A percentile compares a stretch with the other conserved stretches of the same genome.
Conservation (phyloP, 2,888 invertebrate genomes). For the Ophion slaviceki region DNA sequence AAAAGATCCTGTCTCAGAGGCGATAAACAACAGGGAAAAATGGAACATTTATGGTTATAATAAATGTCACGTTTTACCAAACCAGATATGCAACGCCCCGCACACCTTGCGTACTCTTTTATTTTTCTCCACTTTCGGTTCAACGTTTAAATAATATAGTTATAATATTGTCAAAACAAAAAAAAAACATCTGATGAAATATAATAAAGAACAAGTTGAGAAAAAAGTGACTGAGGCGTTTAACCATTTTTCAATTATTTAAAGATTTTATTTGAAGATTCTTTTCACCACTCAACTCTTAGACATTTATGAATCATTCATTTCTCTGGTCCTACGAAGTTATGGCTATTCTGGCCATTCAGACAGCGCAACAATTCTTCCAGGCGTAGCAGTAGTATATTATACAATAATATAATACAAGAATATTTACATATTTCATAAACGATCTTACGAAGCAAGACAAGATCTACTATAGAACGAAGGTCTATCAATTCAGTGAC, state of each 20-base stretch:
- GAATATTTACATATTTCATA: slow-evolving; percentile 62
- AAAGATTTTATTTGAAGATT: slow-evolving; percentile 24
- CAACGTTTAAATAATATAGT: slow-evolving; percentile 57
- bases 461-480: neutral
- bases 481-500: slow-evolving; percentile 34
- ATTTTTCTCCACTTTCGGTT: slow-evolving; percentile 56
- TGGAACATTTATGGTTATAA: slow-evolving; percentile 3
- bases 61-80: slow-evolving; percentile 16
- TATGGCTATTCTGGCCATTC: neutral
- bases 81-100: slow-evolving; percentile 19
- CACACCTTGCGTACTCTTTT: slow-evolving; percentile 34
- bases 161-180: slow-evolving; percentile 57
- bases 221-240: slow-evolving; percentile 33
- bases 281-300: slow-evolving; percentile 8
- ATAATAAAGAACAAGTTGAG: slow-evolving; percentile 46
- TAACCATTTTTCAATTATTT: slow-evolving; percentile 24
- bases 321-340: slow-evolving; percentile 18
- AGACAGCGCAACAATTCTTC: neutral
- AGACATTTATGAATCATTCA: neutral
- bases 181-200: slow-evolving; percentile 57
- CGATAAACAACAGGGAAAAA: neutral
- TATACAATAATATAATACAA: slow-evolving; percentile 59
- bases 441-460: slow-evolving; percentile 36
- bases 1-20: slow-evolving; percentile 1
- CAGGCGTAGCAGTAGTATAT: slow-evolving; percentile 12